Evolutionary conservation across 1,140 invertebrate genomes (phyloP), one percentile per base, ranked within the genome.

Genomic region (Diorhabda sublineata): DNA sequence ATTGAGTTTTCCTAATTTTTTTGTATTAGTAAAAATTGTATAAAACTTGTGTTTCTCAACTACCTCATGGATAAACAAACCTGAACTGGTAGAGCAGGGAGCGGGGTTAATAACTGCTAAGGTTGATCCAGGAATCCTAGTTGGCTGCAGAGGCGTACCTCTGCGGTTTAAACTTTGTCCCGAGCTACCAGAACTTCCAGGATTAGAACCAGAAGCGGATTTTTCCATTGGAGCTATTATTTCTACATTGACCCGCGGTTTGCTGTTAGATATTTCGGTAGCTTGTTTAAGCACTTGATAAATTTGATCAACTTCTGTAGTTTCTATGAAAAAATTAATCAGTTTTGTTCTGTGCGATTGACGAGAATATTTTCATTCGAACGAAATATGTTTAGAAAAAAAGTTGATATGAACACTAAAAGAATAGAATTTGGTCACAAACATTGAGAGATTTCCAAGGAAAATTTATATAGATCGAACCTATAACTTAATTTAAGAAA

Each of bases 251-350:
- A 81, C 75, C 66, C 83, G 81, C 73, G 82, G 85, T 81, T 84
- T 85, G 78, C 76, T 82, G 72, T 78, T 81, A 56, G 87, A 87
- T 81, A 95, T 90, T 87, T 95, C 92, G 76, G 91, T 91, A 76
- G 93, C 93, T 83, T 94, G 91, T 87, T 95, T 95, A 85, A 96
- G 87, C 80, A 95, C 92, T 86, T 94, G 93, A 85, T 96, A 96
- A 80, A 92, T 93, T 83, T 91, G 89, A 86, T 96, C 93, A 84
- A 94, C 74, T 63, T 75, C 74, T 57, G 68, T 61, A 5, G 45
- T 44, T 69, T 71, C 69, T 69, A 67, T n/a, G 57, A 26, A 65
- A 65, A 61, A 69, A 26, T 26, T 26, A 26, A 26, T 26, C 26
- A 26, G 26, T 26, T 26, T 26, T 26, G 26, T 1, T 26, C 26